Evolutionary conservation across 2,113 vertebrate genomes (phyloP).

Genomic region (Lethenteron camtschaticum): DNA sequence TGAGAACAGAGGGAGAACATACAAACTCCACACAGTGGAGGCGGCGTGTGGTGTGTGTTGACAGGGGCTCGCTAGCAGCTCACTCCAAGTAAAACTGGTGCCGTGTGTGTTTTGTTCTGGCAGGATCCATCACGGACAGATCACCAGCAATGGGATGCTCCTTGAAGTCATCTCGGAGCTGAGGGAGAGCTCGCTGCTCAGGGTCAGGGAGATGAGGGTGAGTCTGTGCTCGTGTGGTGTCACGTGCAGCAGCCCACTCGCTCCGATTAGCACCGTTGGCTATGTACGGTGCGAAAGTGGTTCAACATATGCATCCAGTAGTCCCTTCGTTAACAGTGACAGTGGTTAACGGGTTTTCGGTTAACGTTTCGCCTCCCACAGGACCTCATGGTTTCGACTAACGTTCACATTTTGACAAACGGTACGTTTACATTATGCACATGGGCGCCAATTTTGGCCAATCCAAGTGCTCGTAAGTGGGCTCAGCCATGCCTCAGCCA

Average conservation of each 20-base stretch:
- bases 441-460: no score
- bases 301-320: not conserved
- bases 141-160: constrained; percentile 74
- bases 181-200: constrained; percentile 51
- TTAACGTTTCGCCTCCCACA: not conserved
- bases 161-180: constrained; percentile 60
- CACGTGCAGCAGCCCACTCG: not conserved
- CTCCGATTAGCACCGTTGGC: not conserved
- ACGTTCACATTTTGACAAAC: not conserved
- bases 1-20: no score
- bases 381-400: not conserved
- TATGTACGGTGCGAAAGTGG: not conserved
- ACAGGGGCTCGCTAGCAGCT: no score
- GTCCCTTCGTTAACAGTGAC: not conserved
- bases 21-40: no score
- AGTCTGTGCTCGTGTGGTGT: constrained; percentile 15
- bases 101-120: constrained; percentile 8
- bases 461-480: no score
- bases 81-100: no score
- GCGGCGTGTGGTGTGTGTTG: no score
- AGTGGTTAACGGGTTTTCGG: not conserved
- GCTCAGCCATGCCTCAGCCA: no score
- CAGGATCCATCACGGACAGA: constrained; percentile 84
- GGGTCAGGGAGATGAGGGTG: constrained; percentile 55
- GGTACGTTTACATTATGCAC: no score